Conservation (phyloP, 2,797 vertebrate genomes). For the Bradypus variegatus region DNA sequence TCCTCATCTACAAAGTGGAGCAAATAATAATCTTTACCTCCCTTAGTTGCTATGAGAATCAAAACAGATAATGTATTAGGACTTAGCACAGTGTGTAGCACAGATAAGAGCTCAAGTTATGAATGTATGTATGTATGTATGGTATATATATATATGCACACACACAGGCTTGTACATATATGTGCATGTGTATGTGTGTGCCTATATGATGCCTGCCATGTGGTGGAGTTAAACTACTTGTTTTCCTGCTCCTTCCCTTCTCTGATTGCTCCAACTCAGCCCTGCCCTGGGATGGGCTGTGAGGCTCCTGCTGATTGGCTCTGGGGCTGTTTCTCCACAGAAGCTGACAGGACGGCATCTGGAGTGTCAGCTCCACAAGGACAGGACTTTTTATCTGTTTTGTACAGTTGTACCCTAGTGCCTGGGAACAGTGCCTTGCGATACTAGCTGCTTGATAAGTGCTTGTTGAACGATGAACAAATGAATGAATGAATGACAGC, state of each 20-base stretch:
- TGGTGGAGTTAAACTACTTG: background rate
- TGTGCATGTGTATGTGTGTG: background rate
- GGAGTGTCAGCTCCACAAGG: background rate
- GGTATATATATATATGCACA: background rate
- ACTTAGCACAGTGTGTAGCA: background rate
- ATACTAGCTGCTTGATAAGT: background rate
- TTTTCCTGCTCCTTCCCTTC: background rate
- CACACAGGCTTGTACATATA: too few species aligned
- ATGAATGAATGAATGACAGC: background rate
- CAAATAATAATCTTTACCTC: background rate
- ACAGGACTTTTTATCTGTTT: background rate
- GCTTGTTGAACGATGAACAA: background rate
- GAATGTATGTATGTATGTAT: too few species aligned
- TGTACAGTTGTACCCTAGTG: background rate
- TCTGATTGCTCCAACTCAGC: background rate
- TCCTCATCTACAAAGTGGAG: background rate
- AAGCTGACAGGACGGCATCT: background rate
- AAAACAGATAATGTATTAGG: background rate
- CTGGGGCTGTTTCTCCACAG: background rate
- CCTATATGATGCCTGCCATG: background rate
- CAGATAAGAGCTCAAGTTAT: background rate
- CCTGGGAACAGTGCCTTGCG: background rate
- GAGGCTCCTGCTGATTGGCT: background rate
- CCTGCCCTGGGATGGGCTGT: accelerated
- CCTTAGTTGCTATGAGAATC: background rate